These are phyloP conservation scores for Idaea biselata DNA, from an alignment of 2,888 invertebrate genomes.

Conservation along the genomic window DNA sequence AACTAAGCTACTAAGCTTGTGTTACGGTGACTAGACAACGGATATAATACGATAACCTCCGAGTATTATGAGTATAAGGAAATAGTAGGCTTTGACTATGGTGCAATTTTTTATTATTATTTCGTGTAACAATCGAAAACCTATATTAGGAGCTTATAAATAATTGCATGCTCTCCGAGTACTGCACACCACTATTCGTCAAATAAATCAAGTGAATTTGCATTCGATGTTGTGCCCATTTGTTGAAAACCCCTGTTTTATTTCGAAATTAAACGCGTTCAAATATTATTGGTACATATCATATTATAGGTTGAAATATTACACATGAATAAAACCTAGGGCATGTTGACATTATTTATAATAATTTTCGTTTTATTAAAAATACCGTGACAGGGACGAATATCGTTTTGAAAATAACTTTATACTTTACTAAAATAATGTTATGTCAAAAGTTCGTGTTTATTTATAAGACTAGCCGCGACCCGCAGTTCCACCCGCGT, in stretches of 20 bases:
- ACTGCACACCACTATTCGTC: conserved; percentile 42
- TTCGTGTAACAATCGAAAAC: conserved; percentile 4
- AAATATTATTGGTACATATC: conserved; percentile 17
- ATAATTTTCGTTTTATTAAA: too few species aligned
- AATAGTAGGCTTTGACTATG: too few species aligned
- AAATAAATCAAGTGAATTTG: conserved; percentile 55
- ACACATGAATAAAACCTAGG: not conserved
- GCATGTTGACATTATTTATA: not conserved
- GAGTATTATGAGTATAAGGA: too few species aligned
- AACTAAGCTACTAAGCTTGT: too few species aligned
- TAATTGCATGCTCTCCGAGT: conserved; percentile 41
- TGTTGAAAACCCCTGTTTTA: conserved; percentile 29
- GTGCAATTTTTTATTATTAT: not conserved
- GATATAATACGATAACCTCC: too few species aligned
- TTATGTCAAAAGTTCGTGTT: too few species aligned
- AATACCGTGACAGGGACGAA: too few species aligned
- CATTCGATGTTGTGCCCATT: conserved; percentile 36
- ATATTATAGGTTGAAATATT: conserved; percentile 18
- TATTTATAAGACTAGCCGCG: too few species aligned
- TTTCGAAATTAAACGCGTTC: conserved; percentile 15
- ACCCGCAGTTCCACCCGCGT: too few species aligned
- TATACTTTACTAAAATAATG: too few species aligned
- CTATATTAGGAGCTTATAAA: conserved; percentile 38
- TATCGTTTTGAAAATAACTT: too few species aligned
- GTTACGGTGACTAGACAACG: too few species aligned